Evolutionary conservation across 2,797 vertebrate species (phyloP).

Genomic region (Carcharodon carcharias): DNA sequence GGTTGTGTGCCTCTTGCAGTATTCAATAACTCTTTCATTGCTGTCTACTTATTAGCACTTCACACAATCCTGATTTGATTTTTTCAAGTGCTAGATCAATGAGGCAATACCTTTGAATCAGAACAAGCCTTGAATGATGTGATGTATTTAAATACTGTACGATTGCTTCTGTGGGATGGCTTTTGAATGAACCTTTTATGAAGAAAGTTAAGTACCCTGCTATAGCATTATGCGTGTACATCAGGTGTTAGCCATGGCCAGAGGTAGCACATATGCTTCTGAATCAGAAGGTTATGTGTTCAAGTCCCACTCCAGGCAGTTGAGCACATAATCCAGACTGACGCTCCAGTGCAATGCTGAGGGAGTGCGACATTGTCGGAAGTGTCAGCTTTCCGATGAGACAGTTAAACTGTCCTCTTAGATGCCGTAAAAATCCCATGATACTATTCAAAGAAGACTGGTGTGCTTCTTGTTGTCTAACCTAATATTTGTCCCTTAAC

Average conservation of each 20-base stretch:
- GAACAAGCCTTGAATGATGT: neutral
- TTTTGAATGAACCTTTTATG: neutral
- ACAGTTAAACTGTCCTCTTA: neutral
- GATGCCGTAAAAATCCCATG: neutral
- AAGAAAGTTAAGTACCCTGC: neutral
- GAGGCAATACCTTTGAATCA: neutral
- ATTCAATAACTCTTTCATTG: slow-evolving; percentile 23
- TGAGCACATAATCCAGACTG: neutral
- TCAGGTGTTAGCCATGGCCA: neutral
- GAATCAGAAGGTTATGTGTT: neutral
- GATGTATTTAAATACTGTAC: neutral
- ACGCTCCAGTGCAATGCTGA: neutral
- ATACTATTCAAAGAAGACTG: neutral
- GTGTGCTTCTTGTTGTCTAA: neutral
- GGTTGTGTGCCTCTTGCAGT: slow-evolving; percentile 16
- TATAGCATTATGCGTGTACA: neutral
- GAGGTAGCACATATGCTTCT: neutral
- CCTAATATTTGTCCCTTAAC: neutral
- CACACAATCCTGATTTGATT: neutral
- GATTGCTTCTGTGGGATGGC: neutral
- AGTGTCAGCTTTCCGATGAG: neutral
- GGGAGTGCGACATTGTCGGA: too few species aligned
- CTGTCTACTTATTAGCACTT: neutral
- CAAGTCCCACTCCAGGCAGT: neutral
- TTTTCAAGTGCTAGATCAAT: neutral